A percentile compares a stretch with the other conserved stretches of the same genome.
These are phyloP conservation scores for Ennomos quercinarius DNA, from an alignment of 2,888 invertebrate genomes.

Conservation along the genomic window DNA sequence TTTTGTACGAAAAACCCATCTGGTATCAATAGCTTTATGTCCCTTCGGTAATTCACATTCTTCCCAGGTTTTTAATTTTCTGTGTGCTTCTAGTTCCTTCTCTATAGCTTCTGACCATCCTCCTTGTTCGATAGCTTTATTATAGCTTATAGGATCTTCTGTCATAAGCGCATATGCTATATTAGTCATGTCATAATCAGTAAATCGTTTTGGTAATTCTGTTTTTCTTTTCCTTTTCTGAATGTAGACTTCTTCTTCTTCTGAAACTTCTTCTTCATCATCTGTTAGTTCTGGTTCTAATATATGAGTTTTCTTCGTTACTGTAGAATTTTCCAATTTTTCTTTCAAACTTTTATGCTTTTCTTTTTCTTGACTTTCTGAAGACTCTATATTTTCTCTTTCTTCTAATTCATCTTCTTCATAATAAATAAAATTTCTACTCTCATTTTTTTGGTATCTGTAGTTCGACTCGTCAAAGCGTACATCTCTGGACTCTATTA, in stretches of 20 bases:
- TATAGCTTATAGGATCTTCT: slow-evolving; percentile 2
- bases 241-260: not conserved
- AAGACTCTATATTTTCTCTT: not conserved
- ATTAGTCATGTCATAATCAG: slow-evolving; percentile 8
- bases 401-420: slow-evolving; percentile 10
- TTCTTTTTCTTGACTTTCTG: not conserved
- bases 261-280: no score
- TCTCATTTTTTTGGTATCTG: slow-evolving; percentile 6
- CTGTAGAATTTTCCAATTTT: no score
- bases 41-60: slow-evolving; percentile 9
- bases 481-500: slow-evolving; percentile 25
- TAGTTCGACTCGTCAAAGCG: slow-evolving; percentile 21
- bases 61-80: slow-evolving; percentile 21
- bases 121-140: slow-evolving; percentile 23
- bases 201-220: not conserved
- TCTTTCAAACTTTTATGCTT: not conserved
- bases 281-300: no score
- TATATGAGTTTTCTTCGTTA: no score
- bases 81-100: slow-evolving; percentile 18
- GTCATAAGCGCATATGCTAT: slow-evolving; percentile 1
- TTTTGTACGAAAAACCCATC: slow-evolving; percentile 40
- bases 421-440: not conserved
- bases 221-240: not conserved
- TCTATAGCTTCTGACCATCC: slow-evolving; percentile 19
- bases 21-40: slow-evolving; percentile 34